Base-by-base conservation (phyloP, 2,797 vertebrate genomes). In the Enteromius paludinosus region DNA sequence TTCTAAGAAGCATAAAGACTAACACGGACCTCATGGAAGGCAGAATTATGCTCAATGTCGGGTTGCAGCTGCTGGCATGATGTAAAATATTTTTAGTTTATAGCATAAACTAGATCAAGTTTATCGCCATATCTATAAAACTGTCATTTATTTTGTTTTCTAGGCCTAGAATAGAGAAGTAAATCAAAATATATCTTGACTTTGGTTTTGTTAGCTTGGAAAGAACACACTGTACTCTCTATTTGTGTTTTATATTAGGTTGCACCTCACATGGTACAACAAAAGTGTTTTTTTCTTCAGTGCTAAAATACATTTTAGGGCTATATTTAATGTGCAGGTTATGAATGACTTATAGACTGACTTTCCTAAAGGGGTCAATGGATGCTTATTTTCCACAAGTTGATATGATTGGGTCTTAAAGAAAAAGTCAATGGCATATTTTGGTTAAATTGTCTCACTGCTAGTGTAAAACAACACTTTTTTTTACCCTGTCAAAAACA, bases 51-150 rank as follows among this genome's bases (percentile, higher is more conserved):
- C 52, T 15, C 23, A 1, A 12, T 38, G 71, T 73, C 1, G 0
- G n/a, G 17, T 52, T 52, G 70, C n/a, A 56, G 35, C 47, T 54
- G 28, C 17, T n/a, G 38, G 41, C 45, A 11, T 33, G 28, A 23
- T 62, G 5, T 80, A 41, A 41, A 20, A 71, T 11, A 7, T 41
- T 33, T 62, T 59, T n/a, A 23, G 20, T 74, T 74, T 74, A 71
- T 61, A 47, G 6, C 54, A 61, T 45, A 62, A 61, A 45, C 25
- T 45, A 47, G 11, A 71, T 71, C 54, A 81, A 49, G 28, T 64
- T 64, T 79, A 79, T 80, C 11, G 20, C 28, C 4, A 20, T 54
- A 11, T 80, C 41, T 47, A 20, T 80, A 23, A 62, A 71, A 35
- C 43, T 30, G 18, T 49, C 20, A 38, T 35, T 72, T 11, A 30